These are phyloP conservation scores for Pungitius pungitius DNA, from an alignment of 2,113 vertebrate genomes.

Conservation along the genomic window DNA sequence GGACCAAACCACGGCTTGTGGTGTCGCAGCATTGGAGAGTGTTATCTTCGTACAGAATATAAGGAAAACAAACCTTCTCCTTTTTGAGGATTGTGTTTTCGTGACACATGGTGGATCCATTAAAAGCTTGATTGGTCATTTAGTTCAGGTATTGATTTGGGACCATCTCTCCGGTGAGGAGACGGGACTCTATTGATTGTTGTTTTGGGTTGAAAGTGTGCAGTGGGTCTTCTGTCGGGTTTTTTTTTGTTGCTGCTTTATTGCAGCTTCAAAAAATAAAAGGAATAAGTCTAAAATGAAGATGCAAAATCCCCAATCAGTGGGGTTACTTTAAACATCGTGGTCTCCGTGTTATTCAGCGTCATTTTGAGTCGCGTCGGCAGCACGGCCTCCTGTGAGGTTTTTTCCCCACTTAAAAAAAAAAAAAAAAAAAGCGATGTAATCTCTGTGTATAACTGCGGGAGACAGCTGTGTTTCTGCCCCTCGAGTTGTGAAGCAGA, in stretches of 20 bases:
- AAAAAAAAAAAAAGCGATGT: too few relatives aligned
- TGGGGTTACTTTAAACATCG: background rate
- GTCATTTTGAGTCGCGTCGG: background rate
- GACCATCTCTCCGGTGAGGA: constrained; percentile 16
- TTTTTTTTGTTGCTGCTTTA: too few relatives aligned
- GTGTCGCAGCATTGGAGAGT: too few relatives aligned
- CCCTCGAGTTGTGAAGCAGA: constrained; percentile 21
- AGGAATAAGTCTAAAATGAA: background rate
- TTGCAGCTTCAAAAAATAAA: background rate
- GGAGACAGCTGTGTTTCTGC: constrained; percentile 23
- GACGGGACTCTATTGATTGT: constrained; percentile 27
- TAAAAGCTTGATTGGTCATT: constrained; percentile 43
- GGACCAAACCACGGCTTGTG: too few relatives aligned
- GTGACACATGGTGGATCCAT: constrained; percentile 37
- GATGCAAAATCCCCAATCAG: background rate
- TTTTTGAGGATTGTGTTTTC: constrained; percentile 21
- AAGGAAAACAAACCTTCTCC: background rate
- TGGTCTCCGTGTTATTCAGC: background rate
- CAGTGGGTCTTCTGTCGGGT: background rate
- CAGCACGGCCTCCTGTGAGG: background rate
- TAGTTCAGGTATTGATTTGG: constrained; percentile 48
- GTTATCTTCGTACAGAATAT: background rate
- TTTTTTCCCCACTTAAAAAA: too few relatives aligned
- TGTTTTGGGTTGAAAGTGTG: constrained; percentile 5
- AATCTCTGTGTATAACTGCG: constrained; percentile 14